phyloP scores from a whole-genome alignment of 2,888 invertebrate genomes.

The Campoletis raptor region DNA sequence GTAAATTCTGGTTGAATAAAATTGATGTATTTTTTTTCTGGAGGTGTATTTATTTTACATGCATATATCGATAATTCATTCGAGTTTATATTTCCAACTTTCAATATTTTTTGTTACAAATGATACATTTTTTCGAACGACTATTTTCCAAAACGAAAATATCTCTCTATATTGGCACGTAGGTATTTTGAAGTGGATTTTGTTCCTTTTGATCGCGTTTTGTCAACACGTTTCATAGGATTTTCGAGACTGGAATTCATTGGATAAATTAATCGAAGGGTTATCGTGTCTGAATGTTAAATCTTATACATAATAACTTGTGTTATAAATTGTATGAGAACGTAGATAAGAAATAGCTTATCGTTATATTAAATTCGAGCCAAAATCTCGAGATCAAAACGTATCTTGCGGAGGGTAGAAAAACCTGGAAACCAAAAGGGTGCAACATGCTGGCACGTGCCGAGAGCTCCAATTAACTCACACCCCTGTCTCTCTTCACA shows the following conservation, averaged over 20 bases:
- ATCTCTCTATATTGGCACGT: background rate
- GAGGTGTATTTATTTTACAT: background rate
- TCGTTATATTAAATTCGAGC: background rate
- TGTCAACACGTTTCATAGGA: background rate
- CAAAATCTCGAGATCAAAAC: background rate
- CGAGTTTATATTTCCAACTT: background rate
- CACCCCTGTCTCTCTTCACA: background rate
- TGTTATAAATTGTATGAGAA: background rate
- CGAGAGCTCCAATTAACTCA: slow-evolving; percentile 37
- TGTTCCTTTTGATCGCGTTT: background rate
- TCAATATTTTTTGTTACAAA: background rate
- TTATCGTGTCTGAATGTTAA: background rate
- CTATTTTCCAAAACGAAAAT: background rate
- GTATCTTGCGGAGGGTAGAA: background rate
- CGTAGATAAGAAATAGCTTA: background rate
- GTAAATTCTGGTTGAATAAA: no score
- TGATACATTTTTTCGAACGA: background rate
- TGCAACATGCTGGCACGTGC: slow-evolving; percentile 2
- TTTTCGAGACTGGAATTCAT: background rate
- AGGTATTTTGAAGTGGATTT: background rate
- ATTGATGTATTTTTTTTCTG: no score
- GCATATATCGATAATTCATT: background rate
- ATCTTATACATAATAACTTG: background rate
- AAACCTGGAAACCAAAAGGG: slow-evolving; percentile 3
- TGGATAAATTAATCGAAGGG: slow-evolving; percentile 14